phyloP scores from a whole-genome alignment of 2,113 vertebrate species.

The Abramis brama region DNA sequence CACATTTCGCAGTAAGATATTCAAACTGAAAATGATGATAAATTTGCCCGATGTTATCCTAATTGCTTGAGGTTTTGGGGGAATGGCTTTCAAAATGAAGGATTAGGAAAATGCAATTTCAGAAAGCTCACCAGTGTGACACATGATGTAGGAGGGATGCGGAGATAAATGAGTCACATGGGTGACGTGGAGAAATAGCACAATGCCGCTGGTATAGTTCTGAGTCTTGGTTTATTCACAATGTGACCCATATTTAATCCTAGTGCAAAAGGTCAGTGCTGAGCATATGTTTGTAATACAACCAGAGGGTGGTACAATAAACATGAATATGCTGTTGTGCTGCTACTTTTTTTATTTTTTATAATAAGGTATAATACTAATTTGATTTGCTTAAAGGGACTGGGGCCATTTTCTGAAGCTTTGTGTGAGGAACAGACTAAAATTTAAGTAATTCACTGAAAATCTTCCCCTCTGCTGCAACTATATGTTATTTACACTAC shows the following conservation, averaged over 20 bases:
- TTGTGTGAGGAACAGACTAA: not conserved
- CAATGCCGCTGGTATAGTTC: not conserved
- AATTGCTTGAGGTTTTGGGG: constrained; percentile 58
- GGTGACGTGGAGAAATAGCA: constrained; percentile 25
- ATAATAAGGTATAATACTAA: not conserved
- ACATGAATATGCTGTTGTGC: not conserved
- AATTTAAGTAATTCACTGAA: not conserved
- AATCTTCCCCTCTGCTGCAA: not conserved
- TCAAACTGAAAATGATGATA: constrained; percentile 56
- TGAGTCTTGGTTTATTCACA: constrained; percentile 17
- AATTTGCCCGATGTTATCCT: constrained; percentile 59
- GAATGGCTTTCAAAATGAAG: constrained; percentile 54
- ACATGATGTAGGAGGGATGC: constrained; percentile 16
- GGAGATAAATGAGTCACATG: constrained; percentile 35
- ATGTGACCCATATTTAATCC: constrained; percentile 16
- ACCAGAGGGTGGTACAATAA: not conserved
- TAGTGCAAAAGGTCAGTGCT: constrained; percentile 1
- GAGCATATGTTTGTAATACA: not conserved
- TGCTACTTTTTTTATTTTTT: not conserved
- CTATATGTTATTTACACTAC: not conserved
- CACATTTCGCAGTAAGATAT: constrained; percentile 55
- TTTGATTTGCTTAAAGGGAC: not conserved
- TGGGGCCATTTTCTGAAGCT: not conserved
- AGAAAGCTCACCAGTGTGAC: constrained; percentile 54
- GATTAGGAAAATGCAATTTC: constrained; percentile 63